Conservation (phyloP, 2,797 vertebrate species). For the Centroberyx gerrardi region DNA sequence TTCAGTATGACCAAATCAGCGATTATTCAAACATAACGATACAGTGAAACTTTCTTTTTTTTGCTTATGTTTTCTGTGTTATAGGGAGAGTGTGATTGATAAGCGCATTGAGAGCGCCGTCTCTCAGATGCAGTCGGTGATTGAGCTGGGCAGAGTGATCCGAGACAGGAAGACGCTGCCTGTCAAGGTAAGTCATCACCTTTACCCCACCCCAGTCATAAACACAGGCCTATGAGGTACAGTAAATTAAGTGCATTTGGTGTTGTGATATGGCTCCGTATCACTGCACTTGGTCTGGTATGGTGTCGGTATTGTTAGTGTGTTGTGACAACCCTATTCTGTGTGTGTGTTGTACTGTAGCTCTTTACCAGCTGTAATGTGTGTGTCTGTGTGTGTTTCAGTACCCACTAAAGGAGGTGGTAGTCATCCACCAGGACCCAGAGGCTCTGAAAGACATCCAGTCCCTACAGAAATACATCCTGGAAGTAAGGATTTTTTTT, state of each 20-base stretch:
- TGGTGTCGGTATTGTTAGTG: background rate
- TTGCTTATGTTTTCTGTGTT: constrained; percentile 45
- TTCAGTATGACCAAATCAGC: background rate
- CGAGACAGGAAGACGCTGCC: constrained; percentile 97
- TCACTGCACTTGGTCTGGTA: background rate
- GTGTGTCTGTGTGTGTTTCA: constrained; percentile 69
- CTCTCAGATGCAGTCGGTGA: constrained; percentile 97
- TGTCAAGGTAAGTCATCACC: constrained; percentile 88
- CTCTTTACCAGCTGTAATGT: constrained; percentile 18
- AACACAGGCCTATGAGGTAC: background rate
- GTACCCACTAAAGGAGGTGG: constrained; percentile 98
- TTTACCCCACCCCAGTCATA: background rate
- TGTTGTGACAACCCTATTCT: background rate
- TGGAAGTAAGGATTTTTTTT: constrained; percentile 88
- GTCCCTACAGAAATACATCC: constrained; percentile 95
- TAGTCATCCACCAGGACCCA: constrained; percentile 95
- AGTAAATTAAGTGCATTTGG: background rate
- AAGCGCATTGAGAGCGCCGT: constrained; percentile 94
- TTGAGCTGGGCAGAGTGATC: constrained; percentile 97
- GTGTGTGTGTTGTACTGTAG: background rate
- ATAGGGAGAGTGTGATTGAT: constrained; percentile 93
- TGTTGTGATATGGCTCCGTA: background rate
- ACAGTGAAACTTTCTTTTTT: background rate
- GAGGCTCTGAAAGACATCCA: constrained; percentile 92
- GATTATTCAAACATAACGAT: background rate